Conservation (phyloP, 2,888 invertebrate genomes). For the Electrophaes corylata region DNA sequence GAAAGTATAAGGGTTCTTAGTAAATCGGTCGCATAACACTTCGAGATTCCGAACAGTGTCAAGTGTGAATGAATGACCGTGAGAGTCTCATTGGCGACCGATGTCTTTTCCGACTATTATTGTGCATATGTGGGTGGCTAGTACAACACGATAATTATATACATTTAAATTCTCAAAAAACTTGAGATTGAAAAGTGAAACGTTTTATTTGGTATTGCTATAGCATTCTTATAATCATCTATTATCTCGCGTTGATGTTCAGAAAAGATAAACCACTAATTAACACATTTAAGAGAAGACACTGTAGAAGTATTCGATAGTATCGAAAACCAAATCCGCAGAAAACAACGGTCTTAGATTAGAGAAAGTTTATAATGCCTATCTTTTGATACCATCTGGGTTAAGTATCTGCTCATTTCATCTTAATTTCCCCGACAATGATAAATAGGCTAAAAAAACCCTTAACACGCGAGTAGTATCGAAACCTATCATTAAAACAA, state of each 20-base stretch:
- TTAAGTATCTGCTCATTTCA: conserved; percentile 35
- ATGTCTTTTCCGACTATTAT: conserved; percentile 6
- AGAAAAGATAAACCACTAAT: conserved; percentile 23
- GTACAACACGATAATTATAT: conserved; percentile 42
- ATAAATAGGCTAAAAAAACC: conserved; percentile 29
- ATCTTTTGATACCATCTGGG: conserved; percentile 39
- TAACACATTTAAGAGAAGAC: conserved; percentile 22
- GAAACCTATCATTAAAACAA: conserved; percentile 10
- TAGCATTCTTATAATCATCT: conserved; percentile 12
- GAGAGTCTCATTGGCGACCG: conserved; percentile 45
- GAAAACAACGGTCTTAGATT: conserved; percentile 41
- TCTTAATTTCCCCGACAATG: conserved; percentile 35
- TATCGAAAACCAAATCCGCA: conserved; percentile 32
- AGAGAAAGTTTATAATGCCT: conserved; percentile 38
- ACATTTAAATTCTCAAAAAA: conserved; percentile 42
- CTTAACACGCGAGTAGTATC: conserved; percentile 15
- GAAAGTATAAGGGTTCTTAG: conserved; percentile 22
- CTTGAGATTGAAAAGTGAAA: conserved; percentile 45
- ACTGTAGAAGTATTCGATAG: conserved; percentile 17
- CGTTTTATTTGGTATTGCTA: conserved; percentile 31
- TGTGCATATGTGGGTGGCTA: conserved; percentile 40
- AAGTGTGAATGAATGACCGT: conserved; percentile 51
- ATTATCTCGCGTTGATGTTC: conserved; percentile 17
- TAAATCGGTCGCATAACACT: conserved; percentile 27
- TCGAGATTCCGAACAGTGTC: conserved; percentile 50